Base-by-base conservation (phyloP, 2,113 vertebrate genomes). In the Rutilus rutilus region DNA sequence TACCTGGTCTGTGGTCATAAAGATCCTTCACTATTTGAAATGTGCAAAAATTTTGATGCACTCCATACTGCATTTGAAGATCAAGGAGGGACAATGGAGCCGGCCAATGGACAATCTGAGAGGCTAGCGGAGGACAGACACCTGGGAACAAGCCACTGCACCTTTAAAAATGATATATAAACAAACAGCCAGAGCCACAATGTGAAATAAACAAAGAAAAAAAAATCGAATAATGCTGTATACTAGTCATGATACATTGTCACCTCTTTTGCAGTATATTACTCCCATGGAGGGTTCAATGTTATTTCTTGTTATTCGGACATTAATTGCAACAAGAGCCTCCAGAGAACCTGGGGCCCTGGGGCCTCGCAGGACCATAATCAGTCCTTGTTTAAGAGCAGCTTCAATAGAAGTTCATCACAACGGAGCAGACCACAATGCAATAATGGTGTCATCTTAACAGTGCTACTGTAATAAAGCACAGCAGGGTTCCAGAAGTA, bases 241-340 rank as follows among this genome's bases (percentile, higher is more conserved):
- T 50, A 50, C 42, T 8, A 17, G 42, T 27, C n/a, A 7, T 75
- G 73, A 75, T 75, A 25, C 42, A 47, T 50, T 27, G 73, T 27
- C 69, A 73, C 69, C 73, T 27, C n/a, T 75, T 75, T 47, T 75
- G 42, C n/a, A 0, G 11, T 47, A 42, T 17, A 75, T 50, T 47
- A 75, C 73, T 75, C 23, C 23, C 73, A 17, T 50, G 11, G 14
- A 17, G 42, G 39, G 3, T 25, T 75, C 42, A 75, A 27, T 50
- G 73, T 17, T 50, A 47, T 75, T 75, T 75, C n/a, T 75, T 50
- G 73, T 50, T 75, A 75, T 75, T 17, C 27, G 73, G 73, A 75
- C 73, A 75, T 27, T 75, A 75, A 50, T 47, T 75, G 42, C 6
- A 7, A 50, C n/a, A 75, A 17, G n/a, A 27, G 73, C 23, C n/a